Conservation (phyloP, 2,113 vertebrate species). For the Lates calcarifer region DNA sequence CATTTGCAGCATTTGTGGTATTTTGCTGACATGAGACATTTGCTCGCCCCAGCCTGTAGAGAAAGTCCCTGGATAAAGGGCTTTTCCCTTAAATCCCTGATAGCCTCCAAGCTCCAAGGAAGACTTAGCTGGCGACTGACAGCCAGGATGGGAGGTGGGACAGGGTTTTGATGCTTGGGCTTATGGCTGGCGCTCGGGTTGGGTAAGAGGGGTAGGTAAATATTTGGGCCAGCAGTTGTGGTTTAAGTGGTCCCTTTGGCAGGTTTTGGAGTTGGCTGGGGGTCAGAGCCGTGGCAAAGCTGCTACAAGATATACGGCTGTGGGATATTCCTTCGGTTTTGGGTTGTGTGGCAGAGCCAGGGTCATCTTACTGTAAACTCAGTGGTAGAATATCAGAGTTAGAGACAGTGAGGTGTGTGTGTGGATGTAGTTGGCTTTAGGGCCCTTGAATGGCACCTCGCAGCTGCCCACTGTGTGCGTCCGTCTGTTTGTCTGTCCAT, state of each 20-base stretch:
- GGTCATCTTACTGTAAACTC: slow-evolving; percentile 15
- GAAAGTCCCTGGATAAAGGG: slow-evolving; percentile 83
- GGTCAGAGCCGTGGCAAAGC: slow-evolving; percentile 2
- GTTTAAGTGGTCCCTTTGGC: slow-evolving; percentile 43
- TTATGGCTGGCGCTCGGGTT: slow-evolving; percentile 50
- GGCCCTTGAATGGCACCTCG: slow-evolving; percentile 55
- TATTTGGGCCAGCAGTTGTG: slow-evolving; percentile 59
- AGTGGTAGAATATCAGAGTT: slow-evolving; percentile 29
- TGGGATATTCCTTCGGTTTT: slow-evolving; percentile 4
- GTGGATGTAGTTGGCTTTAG: slow-evolving; percentile 60
- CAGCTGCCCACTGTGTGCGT: slow-evolving; percentile 73
- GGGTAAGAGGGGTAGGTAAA: slow-evolving; percentile 61
- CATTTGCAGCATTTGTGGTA: slow-evolving; percentile 70
- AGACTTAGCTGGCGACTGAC: slow-evolving; percentile 73
- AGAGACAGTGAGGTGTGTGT: slow-evolving; percentile 42
- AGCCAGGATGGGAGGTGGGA: slow-evolving; percentile 67
- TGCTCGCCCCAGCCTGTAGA: slow-evolving; percentile 67
- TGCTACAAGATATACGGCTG: slow-evolving; percentile 5
- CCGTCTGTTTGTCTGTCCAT: slow-evolving; percentile 39
- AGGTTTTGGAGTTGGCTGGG: slow-evolving; percentile 30
- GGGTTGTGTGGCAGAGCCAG: slow-evolving; percentile 19
- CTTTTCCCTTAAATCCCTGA: slow-evolving; percentile 80
- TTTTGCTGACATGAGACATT: slow-evolving; percentile 80
- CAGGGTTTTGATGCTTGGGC: slow-evolving; percentile 49
- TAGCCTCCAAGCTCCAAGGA: slow-evolving; percentile 74